A percentile compares a stretch with the other conserved stretches of the same genome.
Evolutionary conservation across 2,888 invertebrate species (phyloP).

Genomic region (Drosophila merina): DNA sequence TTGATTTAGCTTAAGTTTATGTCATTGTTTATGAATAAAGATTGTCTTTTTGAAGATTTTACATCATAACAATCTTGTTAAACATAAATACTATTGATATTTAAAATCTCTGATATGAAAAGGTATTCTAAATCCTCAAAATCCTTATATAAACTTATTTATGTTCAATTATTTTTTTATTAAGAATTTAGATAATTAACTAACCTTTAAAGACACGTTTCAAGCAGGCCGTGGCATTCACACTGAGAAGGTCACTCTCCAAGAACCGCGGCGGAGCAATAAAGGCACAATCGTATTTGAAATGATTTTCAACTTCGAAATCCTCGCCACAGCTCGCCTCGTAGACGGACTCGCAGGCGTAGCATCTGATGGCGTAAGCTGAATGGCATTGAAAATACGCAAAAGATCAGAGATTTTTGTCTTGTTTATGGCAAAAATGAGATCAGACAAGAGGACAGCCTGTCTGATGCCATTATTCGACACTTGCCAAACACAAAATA

Average conservation of each 20-base stretch:
- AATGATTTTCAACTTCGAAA: constrained; percentile 75
- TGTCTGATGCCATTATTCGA: neutral
- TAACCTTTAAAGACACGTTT: constrained; percentile 80
- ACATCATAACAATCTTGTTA: neutral
- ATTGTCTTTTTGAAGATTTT: neutral
- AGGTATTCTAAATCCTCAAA: too few relatives aligned
- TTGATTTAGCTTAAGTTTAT: neutral
- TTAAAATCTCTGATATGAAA: neutral
- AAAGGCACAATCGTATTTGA: constrained; percentile 79
- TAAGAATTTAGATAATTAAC: constrained; percentile 29
- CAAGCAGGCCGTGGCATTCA: constrained; percentile 82
- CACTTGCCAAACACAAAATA: constrained; percentile 9
- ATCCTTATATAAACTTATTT: too few relatives aligned
- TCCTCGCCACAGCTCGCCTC: constrained; percentile 78
- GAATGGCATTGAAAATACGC: constrained; percentile 9
- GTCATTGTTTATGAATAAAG: neutral
- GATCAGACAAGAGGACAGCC: constrained; percentile 31
- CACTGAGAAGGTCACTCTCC: constrained; percentile 63
- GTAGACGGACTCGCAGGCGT: constrained; percentile 81
- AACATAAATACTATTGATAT: neutral
- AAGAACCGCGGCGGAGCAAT: constrained; percentile 80
- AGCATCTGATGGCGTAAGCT: constrained; percentile 82
- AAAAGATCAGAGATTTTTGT: constrained; percentile 25
- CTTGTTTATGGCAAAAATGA: constrained; percentile 43
- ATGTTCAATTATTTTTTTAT: too few relatives aligned